Percentiles rank a stretch among this genome's conserved stretches.
Evolutionary conservation across 2,888 invertebrate genomes (phyloP).

Genomic region (Chrysolina americana): DNA sequence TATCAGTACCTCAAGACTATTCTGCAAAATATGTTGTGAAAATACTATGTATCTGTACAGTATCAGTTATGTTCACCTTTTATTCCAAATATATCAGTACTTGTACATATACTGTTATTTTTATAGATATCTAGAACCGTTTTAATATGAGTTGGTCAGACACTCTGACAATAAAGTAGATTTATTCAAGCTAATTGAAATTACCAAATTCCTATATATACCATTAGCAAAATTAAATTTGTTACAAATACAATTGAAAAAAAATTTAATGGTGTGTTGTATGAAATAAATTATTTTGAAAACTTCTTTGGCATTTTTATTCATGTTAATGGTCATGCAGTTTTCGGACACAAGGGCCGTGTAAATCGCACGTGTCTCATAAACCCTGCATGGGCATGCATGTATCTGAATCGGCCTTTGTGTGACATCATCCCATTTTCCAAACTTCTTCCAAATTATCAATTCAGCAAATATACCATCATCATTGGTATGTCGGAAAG

Average conservation of each 20-base stretch:
- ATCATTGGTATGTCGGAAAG: too few relatives aligned
- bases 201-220: constrained; percentile 38
- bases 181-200: constrained; percentile 47
- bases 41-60: too few relatives aligned
- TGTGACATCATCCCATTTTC: too few relatives aligned
- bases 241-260: constrained; percentile 55
- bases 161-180: constrained; percentile 62
- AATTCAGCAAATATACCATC: too few relatives aligned
- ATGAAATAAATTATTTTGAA: constrained; percentile 66
- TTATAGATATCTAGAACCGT: constrained; percentile 40
- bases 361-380: too few relatives aligned
- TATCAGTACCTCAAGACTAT: too few relatives aligned
- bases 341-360: too few relatives aligned
- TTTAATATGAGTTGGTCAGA: constrained; percentile 55
- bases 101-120: constrained; percentile 48
- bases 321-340: too few relatives aligned
- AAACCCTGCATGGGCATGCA: too few relatives aligned
- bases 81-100: not conserved
- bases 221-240: constrained; percentile 52
- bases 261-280: constrained; percentile 61
- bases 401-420: too few relatives aligned
- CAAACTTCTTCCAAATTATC: too few relatives aligned
- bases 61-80: not conserved
- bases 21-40: too few relatives aligned
- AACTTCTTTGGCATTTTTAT: constrained; percentile 40